phyloP scores from a whole-genome alignment of 2,888 invertebrate species.

The Aquatica leii region DNA sequence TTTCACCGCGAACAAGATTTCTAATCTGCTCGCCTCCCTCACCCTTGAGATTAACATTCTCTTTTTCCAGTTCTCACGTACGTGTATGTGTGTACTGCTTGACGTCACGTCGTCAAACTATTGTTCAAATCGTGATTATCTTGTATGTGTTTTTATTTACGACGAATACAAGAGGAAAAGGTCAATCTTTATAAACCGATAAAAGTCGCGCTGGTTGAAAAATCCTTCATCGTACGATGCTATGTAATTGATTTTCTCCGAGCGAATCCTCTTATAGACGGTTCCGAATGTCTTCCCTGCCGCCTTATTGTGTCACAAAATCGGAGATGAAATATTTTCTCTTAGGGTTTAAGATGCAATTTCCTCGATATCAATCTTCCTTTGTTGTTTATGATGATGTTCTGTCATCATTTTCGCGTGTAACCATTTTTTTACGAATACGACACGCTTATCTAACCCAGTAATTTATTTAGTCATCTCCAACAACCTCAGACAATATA shows the following conservation, averaged over 20 bases:
- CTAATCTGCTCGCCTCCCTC: conserved; percentile 45
- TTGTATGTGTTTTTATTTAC: conserved; percentile 15
- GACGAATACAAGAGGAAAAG: conserved; percentile 19
- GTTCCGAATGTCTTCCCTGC: conserved; percentile 24
- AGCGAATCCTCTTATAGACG: conserved; percentile 20
- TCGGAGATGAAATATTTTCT: conserved; percentile 40
- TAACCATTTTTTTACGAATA: conserved; percentile 11
- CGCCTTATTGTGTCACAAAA: conserved; percentile 36
- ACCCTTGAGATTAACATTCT: conserved; percentile 44
- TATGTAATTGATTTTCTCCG: conserved; percentile 38
- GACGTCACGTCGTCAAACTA: conserved; percentile 36
- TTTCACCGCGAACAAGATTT: conserved; percentile 52
- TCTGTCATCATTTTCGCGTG: conserved; percentile 29
- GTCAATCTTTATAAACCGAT: conserved; percentile 30
- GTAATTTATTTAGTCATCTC: too few species aligned
- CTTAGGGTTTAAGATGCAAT: conserved; percentile 37
- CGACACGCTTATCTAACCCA: too few species aligned
- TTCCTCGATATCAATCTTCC: conserved; percentile 39
- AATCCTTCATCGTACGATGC: conserved; percentile 32
- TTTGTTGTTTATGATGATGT: conserved; percentile 39
- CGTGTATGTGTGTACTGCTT: conserved; percentile 6
- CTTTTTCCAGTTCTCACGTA: conserved; percentile 46
- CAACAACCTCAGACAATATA: too few species aligned
- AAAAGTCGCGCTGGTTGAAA: conserved; percentile 23
- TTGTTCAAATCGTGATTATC: conserved; percentile 31